Evolutionary conservation across 2,113 vertebrate species (phyloP).

Genomic region (Elephas maximus): DNA sequence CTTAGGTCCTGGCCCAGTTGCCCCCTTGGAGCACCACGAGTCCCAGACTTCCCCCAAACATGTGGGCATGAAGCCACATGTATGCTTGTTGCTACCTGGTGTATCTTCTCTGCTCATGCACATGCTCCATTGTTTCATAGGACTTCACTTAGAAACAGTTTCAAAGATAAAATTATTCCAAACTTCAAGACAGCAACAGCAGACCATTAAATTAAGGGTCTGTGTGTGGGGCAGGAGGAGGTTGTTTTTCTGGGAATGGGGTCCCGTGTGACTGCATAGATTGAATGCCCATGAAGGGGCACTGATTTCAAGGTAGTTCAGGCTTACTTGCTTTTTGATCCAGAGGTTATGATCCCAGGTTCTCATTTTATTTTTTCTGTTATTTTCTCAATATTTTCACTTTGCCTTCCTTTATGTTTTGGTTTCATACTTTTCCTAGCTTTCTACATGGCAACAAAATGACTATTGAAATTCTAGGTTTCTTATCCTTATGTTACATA

Average conservation of each 20-base stretch:
- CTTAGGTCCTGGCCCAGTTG: neutral
- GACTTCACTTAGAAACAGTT: no score
- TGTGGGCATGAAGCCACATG: fast-evolving
- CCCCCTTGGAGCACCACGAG: neutral
- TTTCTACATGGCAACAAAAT: neutral
- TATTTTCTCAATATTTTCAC: neutral
- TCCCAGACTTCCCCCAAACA: neutral
- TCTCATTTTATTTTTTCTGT: neutral
- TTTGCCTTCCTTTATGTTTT: neutral
- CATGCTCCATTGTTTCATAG: no score
- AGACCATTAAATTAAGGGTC: neutral
- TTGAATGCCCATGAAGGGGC: fast-evolving
- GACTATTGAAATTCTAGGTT: neutral
- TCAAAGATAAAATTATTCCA: neutral
- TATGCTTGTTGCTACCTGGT: neutral
- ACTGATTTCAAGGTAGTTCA: neutral
- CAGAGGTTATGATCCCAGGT: neutral
- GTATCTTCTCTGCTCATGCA: neutral
- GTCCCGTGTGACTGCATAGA: neutral
- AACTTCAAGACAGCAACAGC: neutral
- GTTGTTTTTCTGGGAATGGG: neutral
- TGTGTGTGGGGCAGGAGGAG: no score
- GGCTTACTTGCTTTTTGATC: neutral
- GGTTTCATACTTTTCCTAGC: neutral
- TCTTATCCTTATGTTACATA: neutral